Evolutionary conservation across 1,140 invertebrate genomes (phyloP).

Genomic region (Conus ventricosus): DNA sequence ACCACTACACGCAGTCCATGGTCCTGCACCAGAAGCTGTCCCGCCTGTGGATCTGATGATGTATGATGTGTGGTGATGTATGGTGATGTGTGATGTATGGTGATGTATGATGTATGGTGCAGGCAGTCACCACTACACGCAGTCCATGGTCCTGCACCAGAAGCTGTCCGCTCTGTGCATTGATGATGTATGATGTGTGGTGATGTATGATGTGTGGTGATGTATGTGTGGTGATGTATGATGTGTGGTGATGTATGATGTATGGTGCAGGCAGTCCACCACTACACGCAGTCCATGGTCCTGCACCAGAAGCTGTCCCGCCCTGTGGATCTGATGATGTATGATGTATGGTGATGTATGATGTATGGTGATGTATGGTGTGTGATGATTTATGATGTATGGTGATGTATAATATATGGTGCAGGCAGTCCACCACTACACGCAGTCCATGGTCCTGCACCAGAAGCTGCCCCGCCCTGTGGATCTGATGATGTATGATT

Average conservation of each 20-base stretch:
- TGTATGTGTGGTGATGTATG: too few relatives aligned
- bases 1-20: constrained; percentile 27
- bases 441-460: constrained; percentile 32
- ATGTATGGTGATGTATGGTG: too few relatives aligned
- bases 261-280: background rate
- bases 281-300: constrained; percentile 27
- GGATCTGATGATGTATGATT: too few relatives aligned
- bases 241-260: too few relatives aligned
- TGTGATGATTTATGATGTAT: background rate
- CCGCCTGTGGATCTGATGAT: constrained; percentile 15
- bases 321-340: background rate
- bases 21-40: constrained; percentile 30
- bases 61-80: too few relatives aligned
- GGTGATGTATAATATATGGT: background rate
- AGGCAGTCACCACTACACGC: constrained; percentile 13
- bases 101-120: background rate
- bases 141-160: constrained; percentile 34
- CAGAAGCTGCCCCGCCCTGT: constrained; percentile 6
- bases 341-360: too few relatives aligned
- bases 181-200: background rate
- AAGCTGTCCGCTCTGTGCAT: background rate
- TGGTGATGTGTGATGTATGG: too few relatives aligned
- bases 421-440: constrained; percentile 14
- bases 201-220: too few relatives aligned
- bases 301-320: constrained; percentile 27